phyloP scores from a whole-genome alignment of 35 echinoderm and acorn worm genomes.

The Apostichopus californicus region DNA sequence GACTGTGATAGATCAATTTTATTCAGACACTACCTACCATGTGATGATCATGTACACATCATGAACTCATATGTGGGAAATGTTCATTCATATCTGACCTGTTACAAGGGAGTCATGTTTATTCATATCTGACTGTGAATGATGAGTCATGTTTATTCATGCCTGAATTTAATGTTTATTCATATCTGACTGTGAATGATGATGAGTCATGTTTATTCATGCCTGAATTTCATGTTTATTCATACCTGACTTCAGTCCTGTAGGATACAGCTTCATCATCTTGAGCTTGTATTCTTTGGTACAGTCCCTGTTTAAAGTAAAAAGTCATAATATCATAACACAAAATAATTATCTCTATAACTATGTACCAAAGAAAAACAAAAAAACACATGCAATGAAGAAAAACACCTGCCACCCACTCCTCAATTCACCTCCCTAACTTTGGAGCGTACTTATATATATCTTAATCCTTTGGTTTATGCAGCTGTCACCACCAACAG shows the following conservation, averaged over 20 bases:
- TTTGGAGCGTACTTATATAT: not conserved
- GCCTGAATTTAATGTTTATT: not conserved
- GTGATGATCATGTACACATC: no score
- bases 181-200: not conserved
- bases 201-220: not conserved
- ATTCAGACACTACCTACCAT: no score
- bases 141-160: not conserved
- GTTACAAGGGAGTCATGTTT: no score
- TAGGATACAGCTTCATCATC: conserved; percentile 87
- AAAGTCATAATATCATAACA: not conserved
- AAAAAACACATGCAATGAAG: no score
- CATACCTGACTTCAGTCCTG: conserved; percentile 96
- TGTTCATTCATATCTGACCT: no score
- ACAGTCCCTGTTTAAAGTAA: conserved; percentile 66
- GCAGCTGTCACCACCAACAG: no score
- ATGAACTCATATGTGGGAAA: no score
- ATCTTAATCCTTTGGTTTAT: no score
- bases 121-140: not conserved
- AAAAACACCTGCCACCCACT: no score
- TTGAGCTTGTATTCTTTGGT: conserved; percentile 71
- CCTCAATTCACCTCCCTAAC: not conserved
- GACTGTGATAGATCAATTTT: no score
- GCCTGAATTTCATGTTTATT: not conserved
- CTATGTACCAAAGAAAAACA: not conserved
- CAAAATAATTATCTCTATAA: not conserved